Evolutionary conservation across 2,888 invertebrate species (phyloP), one percentile per base, ranked within the genome.

Genomic region (Brachynemurus nebulosus): DNA sequence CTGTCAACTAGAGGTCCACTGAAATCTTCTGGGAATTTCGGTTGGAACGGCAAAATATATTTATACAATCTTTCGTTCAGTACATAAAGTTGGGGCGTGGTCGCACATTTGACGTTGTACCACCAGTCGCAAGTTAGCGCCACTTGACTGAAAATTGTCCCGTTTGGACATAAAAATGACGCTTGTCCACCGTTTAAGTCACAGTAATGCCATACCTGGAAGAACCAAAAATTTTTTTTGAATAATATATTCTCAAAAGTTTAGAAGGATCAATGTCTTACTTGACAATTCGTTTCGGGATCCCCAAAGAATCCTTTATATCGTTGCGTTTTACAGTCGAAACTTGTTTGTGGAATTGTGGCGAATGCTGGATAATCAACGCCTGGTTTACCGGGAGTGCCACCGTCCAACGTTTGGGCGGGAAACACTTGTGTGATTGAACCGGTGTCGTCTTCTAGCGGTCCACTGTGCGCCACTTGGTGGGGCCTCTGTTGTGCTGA

Each of bases 231-330:
- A 30, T 11, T 16, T 36, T 5, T 35, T 4, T 9, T 9, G n/a
- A 37, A 20, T 9, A 19, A 9, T 20, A 3, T 36, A 5, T 36
- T 16, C 11, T 36, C 17, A 16, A 9, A 4, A 14, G 8, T 8
- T 4, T 40, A 27, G 16, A 21, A 19, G n/a, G 8, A 1, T 18
- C 45, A 36, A 36, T 44, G 23, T 52, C 54, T 59, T 63, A 82
- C 84, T 73, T 90, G 89, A 59, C 89, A 90, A 54, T 80, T 75
- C 5, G 89, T 86, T 53, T 84, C 83, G 9, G 88, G 83, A 65
- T 90, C 89, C 3, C 88, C 89, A 55, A 89, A 89, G 66, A 89
- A 90, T 47, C 89, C 89, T 57, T 89, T 89, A 63, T 90, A 89
- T 18, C 89, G 70, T 59, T 90, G 89, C 47, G 82, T 76, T 55